Percentiles rank a stretch among this genome's conserved stretches.
Evolutionary conservation across 2,797 vertebrate genomes (phyloP).

Genomic region (Pitangus sulphuratus): DNA sequence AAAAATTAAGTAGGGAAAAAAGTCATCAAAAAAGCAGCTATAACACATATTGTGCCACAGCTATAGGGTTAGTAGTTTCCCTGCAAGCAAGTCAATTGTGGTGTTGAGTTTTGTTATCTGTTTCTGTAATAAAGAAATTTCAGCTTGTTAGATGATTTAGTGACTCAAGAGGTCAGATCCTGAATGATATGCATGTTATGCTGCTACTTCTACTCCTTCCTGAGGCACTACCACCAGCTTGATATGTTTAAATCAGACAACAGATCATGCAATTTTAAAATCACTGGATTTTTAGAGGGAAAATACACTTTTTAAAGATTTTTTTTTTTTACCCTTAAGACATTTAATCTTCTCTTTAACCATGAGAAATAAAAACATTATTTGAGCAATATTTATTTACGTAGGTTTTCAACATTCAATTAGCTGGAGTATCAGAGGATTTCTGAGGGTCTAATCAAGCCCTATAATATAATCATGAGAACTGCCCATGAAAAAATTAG

Average conservation of each 20-base stretch:
- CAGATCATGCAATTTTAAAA: not conserved
- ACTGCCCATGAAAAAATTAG: not conserved
- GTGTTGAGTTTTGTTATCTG: not conserved
- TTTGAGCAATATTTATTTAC: not conserved
- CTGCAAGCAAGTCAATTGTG: not conserved
- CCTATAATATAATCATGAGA: not conserved
- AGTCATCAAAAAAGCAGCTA: not conserved
- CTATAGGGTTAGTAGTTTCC: not conserved
- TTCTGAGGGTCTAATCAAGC: not conserved
- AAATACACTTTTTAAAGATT: not conserved
- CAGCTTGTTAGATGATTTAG: constrained; percentile 9
- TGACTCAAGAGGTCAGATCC: not conserved
- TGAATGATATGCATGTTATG: not conserved
- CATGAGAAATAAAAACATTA: not conserved
- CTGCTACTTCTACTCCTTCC: not conserved
- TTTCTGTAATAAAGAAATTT: not conserved
- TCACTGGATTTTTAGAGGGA: not conserved
- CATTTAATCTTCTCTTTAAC: not conserved
- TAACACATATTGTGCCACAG: not conserved
- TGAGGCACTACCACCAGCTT: not conserved
- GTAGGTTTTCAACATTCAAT: not conserved
- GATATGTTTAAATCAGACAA: not conserved
- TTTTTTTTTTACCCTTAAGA: not conserved
- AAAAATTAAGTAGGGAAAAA: not conserved
- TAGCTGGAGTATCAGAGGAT: not conserved